Conservation (phyloP, 2,888 invertebrate species). For the Apodemia zela region DNA sequence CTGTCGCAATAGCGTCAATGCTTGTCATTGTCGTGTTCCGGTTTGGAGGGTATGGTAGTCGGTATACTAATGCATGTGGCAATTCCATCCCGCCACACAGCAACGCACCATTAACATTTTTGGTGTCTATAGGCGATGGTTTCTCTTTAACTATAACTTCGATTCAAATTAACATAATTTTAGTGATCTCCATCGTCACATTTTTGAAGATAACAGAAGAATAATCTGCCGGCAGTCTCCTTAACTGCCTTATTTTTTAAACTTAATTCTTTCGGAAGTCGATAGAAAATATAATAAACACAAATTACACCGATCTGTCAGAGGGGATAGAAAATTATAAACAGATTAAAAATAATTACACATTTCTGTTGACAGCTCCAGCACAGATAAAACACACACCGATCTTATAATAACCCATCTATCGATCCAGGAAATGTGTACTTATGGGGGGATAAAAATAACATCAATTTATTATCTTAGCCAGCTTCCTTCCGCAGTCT, state of each 20-base stretch:
- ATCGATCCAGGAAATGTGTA: constrained; percentile 36
- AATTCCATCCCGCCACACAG: no score
- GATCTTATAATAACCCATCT: constrained; percentile 22
- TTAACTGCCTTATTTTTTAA: no score
- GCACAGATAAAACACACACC: constrained; percentile 14
- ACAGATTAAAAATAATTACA: constrained; percentile 17
- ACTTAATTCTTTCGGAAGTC: no score
- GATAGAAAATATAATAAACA: background rate
- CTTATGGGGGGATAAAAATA: constrained; percentile 40
- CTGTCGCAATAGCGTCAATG: no score
- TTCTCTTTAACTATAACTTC: background rate
- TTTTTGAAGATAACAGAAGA: no score
- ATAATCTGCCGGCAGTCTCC: no score
- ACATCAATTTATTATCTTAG: constrained; percentile 38
- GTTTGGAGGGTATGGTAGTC: no score
- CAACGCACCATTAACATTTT: no score
- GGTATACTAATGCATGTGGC: no score
- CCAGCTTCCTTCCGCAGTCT: constrained; percentile 38
- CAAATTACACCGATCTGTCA: background rate
- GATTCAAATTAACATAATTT: background rate
- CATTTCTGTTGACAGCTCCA: constrained; percentile 11
- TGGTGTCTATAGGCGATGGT: no score
- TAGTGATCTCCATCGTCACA: background rate
- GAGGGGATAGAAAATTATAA: constrained; percentile 6
- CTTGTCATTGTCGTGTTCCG: no score